Base-by-base conservation (phyloP, 1,140 invertebrate genomes). In the Brachionus angularis region DNA sequence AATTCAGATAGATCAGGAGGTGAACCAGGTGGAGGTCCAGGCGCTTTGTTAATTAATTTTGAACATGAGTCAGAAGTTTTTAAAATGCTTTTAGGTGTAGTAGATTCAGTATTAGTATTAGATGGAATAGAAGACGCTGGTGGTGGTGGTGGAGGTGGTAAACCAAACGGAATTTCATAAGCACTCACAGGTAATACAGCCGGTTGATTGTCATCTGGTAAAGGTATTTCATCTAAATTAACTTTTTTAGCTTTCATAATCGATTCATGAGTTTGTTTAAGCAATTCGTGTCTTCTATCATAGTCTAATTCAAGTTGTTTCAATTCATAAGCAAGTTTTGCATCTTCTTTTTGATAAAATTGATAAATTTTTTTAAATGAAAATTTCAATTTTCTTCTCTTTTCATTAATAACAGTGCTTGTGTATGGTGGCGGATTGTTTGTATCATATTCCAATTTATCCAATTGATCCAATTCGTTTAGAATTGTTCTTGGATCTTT, bases 381-480 rank as follows among this genome's bases (percentile, higher is more conserved):
- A 80, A 96, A 94, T 80, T 90, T 89, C 5, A 97, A 82, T 81
- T 97, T 97, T 79, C 93, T 93, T 74, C 94, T 83, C 82, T 97
- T 97, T 76, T 97, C 94, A 81, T 93, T 91, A 53, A 97, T 82
- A 16, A 97, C 93, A 75, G 79, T 96, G 78, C 96, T 93, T 84
- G 94, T 96, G 1, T 97, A 80, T 14, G 91, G 89, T 31, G 93
- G 93, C 49, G 93, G 89, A 77, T 93, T 89, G 75, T 90, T 84
- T 2, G 95, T 91, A 84, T 96, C 95, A 77, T 89, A 97, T 83
- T 98, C 91, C 91, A 96, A 95, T 85, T 92, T 89, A 86, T 97
- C 94, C 78, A 97, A 93, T 83, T 95, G 91, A 80, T 96, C 93
- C 85, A 97, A 88, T 83, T 97, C 94, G 79, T 90, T 88, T 33